These are phyloP conservation scores for Crotophaga sulcirostris DNA, from an alignment of 2,113 vertebrate species.

Conservation along the genomic window DNA sequence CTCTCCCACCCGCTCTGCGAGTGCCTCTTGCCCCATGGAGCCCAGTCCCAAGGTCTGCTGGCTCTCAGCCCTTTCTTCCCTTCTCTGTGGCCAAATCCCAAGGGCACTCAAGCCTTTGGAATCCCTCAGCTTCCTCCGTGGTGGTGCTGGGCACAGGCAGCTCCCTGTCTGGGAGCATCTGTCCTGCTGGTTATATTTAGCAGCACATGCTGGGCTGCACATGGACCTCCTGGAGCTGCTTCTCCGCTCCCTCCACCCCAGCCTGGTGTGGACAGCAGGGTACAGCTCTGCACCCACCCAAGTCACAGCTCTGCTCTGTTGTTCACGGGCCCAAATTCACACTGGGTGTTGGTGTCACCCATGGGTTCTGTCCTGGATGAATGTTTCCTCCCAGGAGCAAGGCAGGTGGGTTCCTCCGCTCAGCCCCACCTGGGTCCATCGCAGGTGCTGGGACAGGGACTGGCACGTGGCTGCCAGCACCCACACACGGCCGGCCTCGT, in stretches of 20 bases:
- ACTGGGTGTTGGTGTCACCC: not conserved
- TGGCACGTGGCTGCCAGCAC: not conserved
- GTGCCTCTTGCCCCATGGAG: not conserved
- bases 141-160: not conserved
- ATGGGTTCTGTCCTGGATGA: not conserved
- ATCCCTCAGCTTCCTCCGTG: too few relatives aligned
- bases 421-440: not conserved
- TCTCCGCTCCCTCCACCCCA: not conserved
- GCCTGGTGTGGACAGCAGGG: not conserved
- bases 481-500: accelerated
- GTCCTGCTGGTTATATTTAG: slow-evolving; percentile 30
- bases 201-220: not conserved
- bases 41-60: not conserved
- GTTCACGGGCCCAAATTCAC: not conserved
- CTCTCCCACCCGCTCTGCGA: not conserved
- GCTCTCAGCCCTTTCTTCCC: accelerated
- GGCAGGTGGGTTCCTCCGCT: not conserved
- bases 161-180: not conserved
- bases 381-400: not conserved
- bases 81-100: not conserved
- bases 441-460: not conserved
- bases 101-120: too few relatives aligned
- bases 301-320: too few relatives aligned
- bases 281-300: not conserved
- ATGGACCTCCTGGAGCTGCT: not conserved